These are phyloP conservation scores for Drosophila serrata DNA, from an alignment of 1,140 invertebrate species.

Conservation along the genomic window DNA sequence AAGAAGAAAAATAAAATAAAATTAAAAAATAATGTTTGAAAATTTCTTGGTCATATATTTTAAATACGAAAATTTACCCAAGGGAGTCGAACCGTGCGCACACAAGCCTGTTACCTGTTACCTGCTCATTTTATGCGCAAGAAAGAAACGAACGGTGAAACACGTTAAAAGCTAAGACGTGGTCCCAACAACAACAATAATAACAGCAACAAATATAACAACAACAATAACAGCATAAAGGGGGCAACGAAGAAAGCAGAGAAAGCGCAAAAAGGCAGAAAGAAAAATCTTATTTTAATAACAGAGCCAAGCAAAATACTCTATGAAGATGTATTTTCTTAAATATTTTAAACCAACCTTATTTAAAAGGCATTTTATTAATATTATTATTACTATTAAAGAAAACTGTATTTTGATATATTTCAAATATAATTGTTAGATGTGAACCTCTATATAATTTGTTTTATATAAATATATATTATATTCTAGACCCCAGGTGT, in stretches of 20 bases:
- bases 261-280: slow-evolving; percentile 21
- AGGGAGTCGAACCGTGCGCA: slow-evolving; percentile 62
- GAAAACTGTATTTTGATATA: no score
- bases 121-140: slow-evolving; percentile 79
- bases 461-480: not conserved
- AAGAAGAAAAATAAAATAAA: slow-evolving; percentile 45
- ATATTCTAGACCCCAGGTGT: not conserved
- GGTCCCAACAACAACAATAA: slow-evolving; percentile 59
- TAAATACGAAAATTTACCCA: slow-evolving; percentile 81
- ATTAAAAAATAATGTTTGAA: slow-evolving; percentile 81
- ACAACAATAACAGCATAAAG: not conserved
- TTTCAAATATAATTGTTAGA: no score
- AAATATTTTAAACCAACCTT: not conserved
- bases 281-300: not conserved
- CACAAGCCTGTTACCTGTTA: slow-evolving; percentile 55
- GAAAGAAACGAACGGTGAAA: slow-evolving; percentile 79
- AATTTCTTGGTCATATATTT: slow-evolving; percentile 81
- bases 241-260: slow-evolving; percentile 1
- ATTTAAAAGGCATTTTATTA: no score
- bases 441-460: no score
- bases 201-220: slow-evolving; percentile 21
- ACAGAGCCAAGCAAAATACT: not conserved
- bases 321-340: not conserved
- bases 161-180: slow-evolving; percentile 81
- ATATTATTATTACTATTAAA: no score